Base-by-base conservation (phyloP, 2,888 invertebrate genomes). In the Coecobrya sp. region DNA sequence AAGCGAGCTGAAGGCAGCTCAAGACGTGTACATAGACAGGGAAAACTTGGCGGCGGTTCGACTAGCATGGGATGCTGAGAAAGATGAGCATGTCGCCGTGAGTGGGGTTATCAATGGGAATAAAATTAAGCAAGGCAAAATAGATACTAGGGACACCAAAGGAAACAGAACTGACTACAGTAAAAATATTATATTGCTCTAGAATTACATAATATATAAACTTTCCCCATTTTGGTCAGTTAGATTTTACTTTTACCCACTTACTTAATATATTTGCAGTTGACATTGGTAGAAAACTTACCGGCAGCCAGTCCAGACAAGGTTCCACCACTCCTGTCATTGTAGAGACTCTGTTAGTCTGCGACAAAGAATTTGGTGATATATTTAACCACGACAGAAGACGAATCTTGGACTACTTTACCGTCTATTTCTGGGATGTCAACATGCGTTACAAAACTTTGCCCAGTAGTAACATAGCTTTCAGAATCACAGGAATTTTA, bases 391-490 rank as follows among this genome's bases (percentile, higher is more conserved):
- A 93, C 16, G 76, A 94, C 30, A 22, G 86, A 16, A 13, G 52
- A 16, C 8, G 36, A 19, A 93, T 94, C 59, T 30, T 94, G 42
- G 91, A 94, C n/a, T 94, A 94, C 62, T 88, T 86, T 52, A 91
- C 91, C 0, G 91, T 94, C 1, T 93, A 93, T 86, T 91, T 94
- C 68, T 94, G 93, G 93, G 94, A 94, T 73, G 55, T 94, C 0
- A 94, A 94, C 45, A 13, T 93, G 13, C 62, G 93, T 0, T 94
- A 90, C 65, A 92, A 88, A 82, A 90, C 92, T 3, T 68, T 94
- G 5, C 87, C 91, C 8, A 92, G 90, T 25, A 81, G 25, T 42
- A 70, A 89, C 19, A 22, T 94, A 10, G 76, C 93, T 0, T 94
- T 93, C 42, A 36, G 82, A 11, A 65, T 93, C 19, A 92, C 76